Base-by-base conservation (phyloP, 1,140 invertebrate genomes). In the Papilio glaucus region DNA sequence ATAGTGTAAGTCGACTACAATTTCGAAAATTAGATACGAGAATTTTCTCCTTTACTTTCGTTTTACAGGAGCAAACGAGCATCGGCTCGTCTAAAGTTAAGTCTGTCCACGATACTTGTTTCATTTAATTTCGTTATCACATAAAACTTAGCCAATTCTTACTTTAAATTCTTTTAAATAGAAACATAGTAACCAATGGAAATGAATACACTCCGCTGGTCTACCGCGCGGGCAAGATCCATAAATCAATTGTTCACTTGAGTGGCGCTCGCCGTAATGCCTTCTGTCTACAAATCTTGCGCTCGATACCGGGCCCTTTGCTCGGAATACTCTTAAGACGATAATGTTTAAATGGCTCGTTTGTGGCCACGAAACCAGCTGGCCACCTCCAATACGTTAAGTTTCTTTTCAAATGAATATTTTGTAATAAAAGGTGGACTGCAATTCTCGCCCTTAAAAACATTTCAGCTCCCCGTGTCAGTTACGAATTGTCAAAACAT, bases 271-370 rank as follows among this genome's bases (percentile, higher is more conserved):
- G 60, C 21, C 37, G 37, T 67, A 45, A 74, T 72, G 71, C 72
- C 69, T 72, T 70, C 57, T 72, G 70, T 57, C 76, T 72, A 75
- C 77, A 78, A 78, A 78, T 78, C 73, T 77, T 68, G 37, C 65
- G 38, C 37, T 42, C 60, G 65, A 72, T 72, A 71, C 73, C 38
- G 38, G 68, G 29, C 62, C 72, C 65, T 65, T 70, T 60, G 69
- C 15, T 69, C 42, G 42, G 45, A 67, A 72, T 72, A 71, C 77
- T 75, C 73, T 79, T 75, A 77, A 79, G 78, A 75, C 73, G 77
- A 78, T 75, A 78, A 72, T 73, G 71, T 73, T 71, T 69, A 75
- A 79, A 77, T 77, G 75, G 73, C 38, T 75, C 37, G 10, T 13
- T 72, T 72, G 15, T 37, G 74, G 72, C 75, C 26, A 69, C 15